phyloP scores from a whole-genome alignment of 2,888 invertebrate species.

The Amorpha juglandis region DNA sequence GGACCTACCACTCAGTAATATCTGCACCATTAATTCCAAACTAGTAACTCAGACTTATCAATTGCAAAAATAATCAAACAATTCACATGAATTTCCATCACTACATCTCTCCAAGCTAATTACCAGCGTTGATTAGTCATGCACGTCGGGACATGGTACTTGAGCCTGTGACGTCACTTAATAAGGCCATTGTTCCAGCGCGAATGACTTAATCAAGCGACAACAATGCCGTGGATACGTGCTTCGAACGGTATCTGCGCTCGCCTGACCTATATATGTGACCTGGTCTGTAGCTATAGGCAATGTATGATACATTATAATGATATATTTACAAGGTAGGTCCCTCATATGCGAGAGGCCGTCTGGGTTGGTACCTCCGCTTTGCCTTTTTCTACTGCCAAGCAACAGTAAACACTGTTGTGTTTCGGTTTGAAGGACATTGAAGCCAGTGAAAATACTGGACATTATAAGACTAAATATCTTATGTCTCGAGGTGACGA shows the following conservation, averaged over 20 bases:
- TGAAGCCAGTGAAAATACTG: too few relatives aligned
- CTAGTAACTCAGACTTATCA: neutral
- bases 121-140: conserved; percentile 21
- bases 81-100: neutral
- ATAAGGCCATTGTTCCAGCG: conserved; percentile 30
- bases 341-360: too few relatives aligned
- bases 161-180: conserved; percentile 28
- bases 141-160: conserved; percentile 1
- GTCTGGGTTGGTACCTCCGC: too few relatives aligned
- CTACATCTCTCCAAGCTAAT: conserved; percentile 3
- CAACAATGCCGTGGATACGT: conserved; percentile 28
- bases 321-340: too few relatives aligned
- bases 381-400: too few relatives aligned
- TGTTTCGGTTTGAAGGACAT: too few relatives aligned
- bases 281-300: neutral
- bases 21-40: too few relatives aligned
- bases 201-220: conserved; percentile 29
- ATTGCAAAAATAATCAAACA: neutral
- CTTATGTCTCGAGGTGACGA: too few relatives aligned
- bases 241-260: conserved; percentile 24
- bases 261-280: conserved; percentile 10
- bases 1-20: too few relatives aligned
- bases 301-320: too few relatives aligned
- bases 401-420: too few relatives aligned
- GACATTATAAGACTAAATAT: too few relatives aligned